A percentile compares a stretch with the other conserved stretches of the same genome.
These are phyloP conservation scores for Emberiza fucata DNA, from an alignment of 2,113 vertebrate species.

Conservation along the genomic window DNA sequence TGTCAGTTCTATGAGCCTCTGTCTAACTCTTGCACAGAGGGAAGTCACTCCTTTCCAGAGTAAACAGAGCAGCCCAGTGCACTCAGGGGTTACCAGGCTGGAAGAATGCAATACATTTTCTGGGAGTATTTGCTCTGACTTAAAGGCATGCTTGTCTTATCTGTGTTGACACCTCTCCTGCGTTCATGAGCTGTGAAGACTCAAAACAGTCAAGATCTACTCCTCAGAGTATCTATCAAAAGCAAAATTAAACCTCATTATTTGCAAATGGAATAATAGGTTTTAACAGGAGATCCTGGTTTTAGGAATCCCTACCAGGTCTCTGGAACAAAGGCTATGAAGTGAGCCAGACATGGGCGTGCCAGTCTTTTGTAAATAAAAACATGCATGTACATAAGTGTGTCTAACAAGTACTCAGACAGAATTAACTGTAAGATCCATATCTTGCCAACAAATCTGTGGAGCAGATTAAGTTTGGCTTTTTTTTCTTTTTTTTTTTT, in stretches of 20 bases:
- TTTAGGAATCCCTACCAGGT: not conserved
- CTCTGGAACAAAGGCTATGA: not conserved
- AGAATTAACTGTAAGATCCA: constrained; percentile 11
- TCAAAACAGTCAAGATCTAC: not conserved
- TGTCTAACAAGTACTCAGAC: not conserved
- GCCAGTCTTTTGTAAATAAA: constrained; percentile 35
- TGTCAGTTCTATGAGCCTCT: not conserved
- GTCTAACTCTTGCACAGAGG: not conserved
- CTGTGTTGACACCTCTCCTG: not conserved
- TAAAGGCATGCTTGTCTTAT: constrained; percentile 1
- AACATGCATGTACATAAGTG: not conserved
- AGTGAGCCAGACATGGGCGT: constrained; percentile 34
- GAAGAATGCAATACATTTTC: not conserved
- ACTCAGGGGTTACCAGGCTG: not conserved
- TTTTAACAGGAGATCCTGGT: not conserved
- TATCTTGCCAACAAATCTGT: constrained; percentile 46
- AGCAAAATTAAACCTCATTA: not conserved
- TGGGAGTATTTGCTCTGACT: not conserved
- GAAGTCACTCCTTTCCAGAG: not conserved
- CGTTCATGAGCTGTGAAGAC: not conserved
- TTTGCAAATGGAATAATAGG: not conserved
- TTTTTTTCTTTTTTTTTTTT: not conserved
- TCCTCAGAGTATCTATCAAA: not conserved
- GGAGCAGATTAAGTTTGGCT: not conserved
- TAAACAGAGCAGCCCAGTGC: not conserved